Percentiles rank a stretch among this genome's conserved stretches.
phyloP scores from a whole-genome alignment of 2,888 invertebrate genomes.

The Drosophila mimetica region DNA sequence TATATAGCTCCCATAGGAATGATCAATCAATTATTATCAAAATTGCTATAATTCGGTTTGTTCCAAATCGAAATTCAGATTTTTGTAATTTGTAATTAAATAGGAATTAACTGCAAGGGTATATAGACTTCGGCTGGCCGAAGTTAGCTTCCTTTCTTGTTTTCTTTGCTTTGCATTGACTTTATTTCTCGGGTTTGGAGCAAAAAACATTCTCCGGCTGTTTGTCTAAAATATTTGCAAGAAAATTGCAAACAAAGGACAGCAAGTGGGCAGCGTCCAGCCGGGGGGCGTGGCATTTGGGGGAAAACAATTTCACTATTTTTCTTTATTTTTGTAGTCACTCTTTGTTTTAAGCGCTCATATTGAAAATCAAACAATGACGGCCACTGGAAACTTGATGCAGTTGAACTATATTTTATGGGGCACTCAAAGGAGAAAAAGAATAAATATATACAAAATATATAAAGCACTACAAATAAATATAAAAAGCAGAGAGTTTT shows the following conservation, averaged over 20 bases:
- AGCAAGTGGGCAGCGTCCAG: constrained; percentile 25
- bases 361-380: constrained; percentile 49
- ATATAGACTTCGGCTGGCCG: too few species aligned
- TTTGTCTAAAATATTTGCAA: constrained; percentile 74
- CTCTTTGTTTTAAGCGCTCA: constrained; percentile 37
- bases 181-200: constrained; percentile 43
- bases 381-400: constrained; percentile 29
- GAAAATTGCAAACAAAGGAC: constrained; percentile 61
- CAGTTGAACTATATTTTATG: constrained; percentile 66
- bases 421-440: constrained; percentile 39
- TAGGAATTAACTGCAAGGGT: too few species aligned
- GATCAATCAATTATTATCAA: too few species aligned
- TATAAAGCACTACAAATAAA: constrained; percentile 17
- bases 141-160: too few species aligned
- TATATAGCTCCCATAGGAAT: too few species aligned
- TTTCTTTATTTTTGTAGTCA: constrained; percentile 13
- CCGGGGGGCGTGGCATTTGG: background rate
- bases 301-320: constrained; percentile 33
- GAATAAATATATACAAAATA: constrained; percentile 15
- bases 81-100: too few species aligned
- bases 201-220: constrained; percentile 38
- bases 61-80: too few species aligned
- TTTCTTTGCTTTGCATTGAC: constrained; percentile 76
- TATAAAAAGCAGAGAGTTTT: constrained; percentile 4
- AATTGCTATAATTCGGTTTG: too few species aligned